These are phyloP conservation scores for Nannoperca australis DNA, from an alignment of 2,797 vertebrate genomes.

Conservation along the genomic window DNA sequence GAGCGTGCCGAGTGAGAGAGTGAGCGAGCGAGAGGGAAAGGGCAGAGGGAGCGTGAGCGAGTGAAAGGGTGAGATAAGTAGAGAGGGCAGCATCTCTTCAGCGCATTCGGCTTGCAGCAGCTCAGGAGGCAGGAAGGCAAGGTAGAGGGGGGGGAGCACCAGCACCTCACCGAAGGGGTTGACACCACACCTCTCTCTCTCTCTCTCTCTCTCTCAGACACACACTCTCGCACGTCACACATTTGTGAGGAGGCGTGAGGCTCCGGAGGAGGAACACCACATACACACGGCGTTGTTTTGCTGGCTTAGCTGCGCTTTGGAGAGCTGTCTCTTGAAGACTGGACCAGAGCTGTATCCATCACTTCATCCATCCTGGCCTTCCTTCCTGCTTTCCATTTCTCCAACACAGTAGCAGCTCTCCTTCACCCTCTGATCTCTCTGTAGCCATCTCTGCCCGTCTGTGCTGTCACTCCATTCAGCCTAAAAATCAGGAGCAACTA, in stretches of 20 bases:
- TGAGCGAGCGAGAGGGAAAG: constrained; percentile 57
- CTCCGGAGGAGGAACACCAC: constrained; percentile 70
- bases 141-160: constrained; percentile 62
- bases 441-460: constrained; percentile 14
- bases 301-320: constrained; percentile 70
- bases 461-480: constrained; percentile 37
- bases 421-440: constrained; percentile 48
- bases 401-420: constrained; percentile 55
- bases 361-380: constrained; percentile 67
- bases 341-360: constrained; percentile 73
- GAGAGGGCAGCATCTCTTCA: constrained; percentile 80
- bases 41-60: constrained; percentile 60
- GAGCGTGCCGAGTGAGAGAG: constrained; percentile 53
- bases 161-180: constrained; percentile 67
- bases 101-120: constrained; percentile 75
- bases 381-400: constrained; percentile 52
- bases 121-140: constrained; percentile 71
- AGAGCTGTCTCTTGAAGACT: constrained; percentile 79
- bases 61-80: constrained; percentile 71
- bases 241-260: constrained; percentile 71
- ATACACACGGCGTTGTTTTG: constrained; percentile 51
- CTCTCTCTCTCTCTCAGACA: constrained; percentile 37
- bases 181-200: constrained; percentile 56
- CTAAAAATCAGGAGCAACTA: constrained; percentile 25
- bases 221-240: constrained; percentile 56